These are phyloP conservation scores for Hycleus phaleratus DNA, from an alignment of 1,140 invertebrate genomes.

Conservation along the genomic window DNA sequence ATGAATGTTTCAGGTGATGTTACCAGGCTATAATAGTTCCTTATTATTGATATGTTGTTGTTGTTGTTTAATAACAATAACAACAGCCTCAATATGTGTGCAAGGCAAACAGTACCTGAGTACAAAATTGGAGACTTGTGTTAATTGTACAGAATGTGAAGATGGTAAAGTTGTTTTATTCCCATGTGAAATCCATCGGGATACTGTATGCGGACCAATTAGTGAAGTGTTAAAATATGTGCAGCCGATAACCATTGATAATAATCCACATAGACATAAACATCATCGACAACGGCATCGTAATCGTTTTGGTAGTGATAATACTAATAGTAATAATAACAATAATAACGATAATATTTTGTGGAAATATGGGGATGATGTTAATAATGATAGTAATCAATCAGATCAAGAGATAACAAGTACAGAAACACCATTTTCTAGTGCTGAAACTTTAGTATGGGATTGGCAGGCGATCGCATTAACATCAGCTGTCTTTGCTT, in stretches of 20 bases:
- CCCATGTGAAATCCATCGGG: constrained; percentile 55
- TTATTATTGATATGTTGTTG: constrained; percentile 21
- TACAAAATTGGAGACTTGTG: constrained; percentile 46
- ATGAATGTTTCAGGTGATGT: constrained; percentile 33
- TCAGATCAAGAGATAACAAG: constrained; percentile 21
- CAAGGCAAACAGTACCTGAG: constrained; percentile 44
- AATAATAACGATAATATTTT: neutral
- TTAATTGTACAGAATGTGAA: constrained; percentile 53
- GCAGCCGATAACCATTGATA: constrained; percentile 1
- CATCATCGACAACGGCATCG: constrained; percentile 24
- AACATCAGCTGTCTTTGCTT: constrained; percentile 51
- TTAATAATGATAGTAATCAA: neutral
- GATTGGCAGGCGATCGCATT: constrained; percentile 57
- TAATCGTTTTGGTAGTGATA: neutral
- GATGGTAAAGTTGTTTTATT: constrained; percentile 48
- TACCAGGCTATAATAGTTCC: constrained; percentile 21
- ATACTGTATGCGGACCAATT: constrained; percentile 55
- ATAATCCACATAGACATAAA: constrained; percentile 33
- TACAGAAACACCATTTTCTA: constrained; percentile 36
- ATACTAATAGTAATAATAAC: neutral
- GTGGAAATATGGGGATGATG: too few species aligned
- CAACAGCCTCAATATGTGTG: constrained; percentile 30
- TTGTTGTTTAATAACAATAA: constrained; percentile 20
- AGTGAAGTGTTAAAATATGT: constrained; percentile 42
- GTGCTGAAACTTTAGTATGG: constrained; percentile 41